Conservation (phyloP, 2,113 vertebrate genomes). For the Melanotaenia duboulayi region DNA sequence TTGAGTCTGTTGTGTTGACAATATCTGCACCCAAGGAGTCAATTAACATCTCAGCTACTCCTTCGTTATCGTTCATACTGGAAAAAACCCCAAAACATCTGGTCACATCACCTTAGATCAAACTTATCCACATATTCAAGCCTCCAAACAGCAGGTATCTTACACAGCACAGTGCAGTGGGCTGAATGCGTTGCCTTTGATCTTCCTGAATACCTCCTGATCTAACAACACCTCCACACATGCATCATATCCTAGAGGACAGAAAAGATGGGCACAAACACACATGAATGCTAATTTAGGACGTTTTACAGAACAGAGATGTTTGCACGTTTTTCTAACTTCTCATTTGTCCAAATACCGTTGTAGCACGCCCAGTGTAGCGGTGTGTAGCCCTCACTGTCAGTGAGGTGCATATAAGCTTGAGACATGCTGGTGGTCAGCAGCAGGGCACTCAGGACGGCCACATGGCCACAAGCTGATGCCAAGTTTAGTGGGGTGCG, state of each 20-base stretch:
- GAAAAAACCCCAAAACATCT: conserved; percentile 43
- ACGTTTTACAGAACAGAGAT: neutral
- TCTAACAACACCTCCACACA: conserved; percentile 96
- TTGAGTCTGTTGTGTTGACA: conserved; percentile 90
- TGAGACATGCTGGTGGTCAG: conserved; percentile 85
- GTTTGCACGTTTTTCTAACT: neutral
- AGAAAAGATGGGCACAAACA: neutral
- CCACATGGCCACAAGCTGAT: conserved; percentile 92
- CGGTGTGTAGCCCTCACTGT: conserved; percentile 96
- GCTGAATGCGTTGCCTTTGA: conserved; percentile 95
- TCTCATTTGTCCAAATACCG: conserved; percentile 77
- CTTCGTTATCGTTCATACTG: conserved; percentile 97
- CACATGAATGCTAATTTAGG: neutral
- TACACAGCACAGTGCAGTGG: conserved; percentile 99
- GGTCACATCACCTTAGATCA: conserved; percentile 7
- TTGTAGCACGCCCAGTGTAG: conserved; percentile 99
- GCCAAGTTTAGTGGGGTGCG: conserved; percentile 93
- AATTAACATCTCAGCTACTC: conserved; percentile 96
- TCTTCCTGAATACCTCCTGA: conserved; percentile 91
- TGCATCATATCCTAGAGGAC: conserved; percentile 89
- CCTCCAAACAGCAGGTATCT: conserved; percentile 65
- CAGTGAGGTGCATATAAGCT: conserved; percentile 82
- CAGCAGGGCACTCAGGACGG: conserved; percentile 89
- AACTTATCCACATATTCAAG: neutral
- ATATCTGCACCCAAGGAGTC: conserved; percentile 89